Base-by-base conservation (phyloP, 2,797 vertebrate genomes). In the Galagoides demidoff region DNA sequence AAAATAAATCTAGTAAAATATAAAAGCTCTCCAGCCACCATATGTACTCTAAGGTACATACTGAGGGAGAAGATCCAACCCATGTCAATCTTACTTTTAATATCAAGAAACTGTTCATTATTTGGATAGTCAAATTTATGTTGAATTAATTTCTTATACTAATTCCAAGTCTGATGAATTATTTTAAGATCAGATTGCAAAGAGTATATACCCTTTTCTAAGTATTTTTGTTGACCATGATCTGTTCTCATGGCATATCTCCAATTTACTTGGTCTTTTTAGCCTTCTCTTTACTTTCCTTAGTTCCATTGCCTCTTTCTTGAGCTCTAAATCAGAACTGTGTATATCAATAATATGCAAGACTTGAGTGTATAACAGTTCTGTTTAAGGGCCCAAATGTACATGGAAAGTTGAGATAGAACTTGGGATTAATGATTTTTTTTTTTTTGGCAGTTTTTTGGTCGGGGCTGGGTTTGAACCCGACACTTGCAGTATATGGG, bases 101-200 rank as follows among this genome's bases (percentile, higher is more conserved):
- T 73, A 22, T 5, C 82, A n/a, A 85, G 63, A 92, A 90, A 52
- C 14, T 87, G 25, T 81, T 78, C 37, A 20, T 96, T 92, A 31
- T 78, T 92, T 93, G 49, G 14, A 78, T 95, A 37, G 49, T 81
- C 23, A 86, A 23, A 13, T 95, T 94, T 92, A 81, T 79, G 45
- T n/a, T 95, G 22, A 3, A 12, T 94, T 97, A 95, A 19, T 86
- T 97, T 97, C 81, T 49, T 85, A 31, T 3, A 61, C 82, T 64
- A 81, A 17, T 78, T 61, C 31, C 34, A 95, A 83, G 11, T 86
- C 78, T 85, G 78, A 20, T 74, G 45, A 85, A 20, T 84, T 95
- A 31, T 57, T 29, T 59, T 86, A 90, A 79, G 37, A 79, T 89
- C 4, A 10, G 27, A 6, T 92, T 43, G 63, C 94, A 85, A 88